Evolutionary conservation across 2,797 vertebrate species (phyloP).

Genomic region (Rhinella marina): DNA sequence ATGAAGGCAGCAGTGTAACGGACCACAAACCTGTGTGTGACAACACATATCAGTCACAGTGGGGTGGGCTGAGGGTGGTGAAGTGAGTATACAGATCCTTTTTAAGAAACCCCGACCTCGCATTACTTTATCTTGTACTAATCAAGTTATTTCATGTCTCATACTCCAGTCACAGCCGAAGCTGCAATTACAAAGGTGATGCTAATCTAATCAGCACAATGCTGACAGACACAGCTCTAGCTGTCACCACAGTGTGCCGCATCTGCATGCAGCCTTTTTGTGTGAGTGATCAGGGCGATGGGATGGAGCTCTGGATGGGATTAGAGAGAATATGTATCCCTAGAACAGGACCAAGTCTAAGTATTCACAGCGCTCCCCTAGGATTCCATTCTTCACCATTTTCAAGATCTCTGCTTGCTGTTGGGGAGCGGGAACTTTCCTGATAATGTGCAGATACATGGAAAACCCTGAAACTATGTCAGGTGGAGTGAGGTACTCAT

Average conservation of each 20-base stretch:
- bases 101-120: not conserved
- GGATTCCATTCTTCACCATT: not conserved
- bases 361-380: too few relatives aligned
- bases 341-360: not conserved
- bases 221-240: too few relatives aligned
- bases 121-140: not conserved
- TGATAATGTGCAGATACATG: not conserved
- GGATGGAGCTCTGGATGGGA: not conserved
- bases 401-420: not conserved
- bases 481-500: not conserved
- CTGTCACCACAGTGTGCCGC: not conserved
- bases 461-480: not conserved
- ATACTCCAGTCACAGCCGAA: not conserved
- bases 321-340: not conserved
- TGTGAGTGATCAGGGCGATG: too few relatives aligned
- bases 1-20: slow-evolving; percentile 87
- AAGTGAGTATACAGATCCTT: not conserved
- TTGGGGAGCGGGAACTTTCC: not conserved
- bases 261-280: too few relatives aligned
- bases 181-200: not conserved
- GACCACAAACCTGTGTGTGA: slow-evolving; percentile 87
- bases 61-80: not conserved
- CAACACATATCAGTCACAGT: slow-evolving; percentile 66
- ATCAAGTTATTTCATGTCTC: not conserved
- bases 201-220: not conserved